Evolutionary conservation across 2,113 vertebrate genomes (phyloP), one percentile per base, ranked within the genome.

Genomic region (Pelvicachromis taeniatus): DNA sequence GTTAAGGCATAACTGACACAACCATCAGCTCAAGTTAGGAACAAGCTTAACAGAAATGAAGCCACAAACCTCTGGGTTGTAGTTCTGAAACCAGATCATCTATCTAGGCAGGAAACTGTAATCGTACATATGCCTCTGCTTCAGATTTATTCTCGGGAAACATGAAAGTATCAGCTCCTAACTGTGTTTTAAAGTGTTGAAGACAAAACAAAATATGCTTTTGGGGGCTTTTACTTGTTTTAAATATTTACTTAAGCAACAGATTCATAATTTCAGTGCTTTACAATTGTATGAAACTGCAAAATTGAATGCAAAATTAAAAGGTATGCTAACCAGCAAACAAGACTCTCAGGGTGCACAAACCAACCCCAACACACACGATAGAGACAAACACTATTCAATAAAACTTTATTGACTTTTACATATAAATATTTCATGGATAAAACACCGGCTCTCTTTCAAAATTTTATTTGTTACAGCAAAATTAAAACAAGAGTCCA

Each of bases 51-150:
- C 88, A 91, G 90, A 91, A 90, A 55, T 38, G 3, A 86, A 85
- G n/a, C 92, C 92, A 88, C 92, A 93, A 88, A 84, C 83, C 40
- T 53, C 52, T 19, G 42, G 86, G 45, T 65, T 56, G 48, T 29
- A 7, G 77, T 65, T 88, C 3, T 73, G 68, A 81, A 79, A 83
- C 23, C 82, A 79, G 50, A 79, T 82, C 54, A 26, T 59, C 58
- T 19, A 92, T 92, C 92, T 91, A 4, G 5, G 52, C 92, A 90
- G 92, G 91, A 93, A 93, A 78, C 50, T 13, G 29, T 29, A 12
- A 77, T 88, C 53, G 54, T 68, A 68, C 35, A 5, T 75, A 19
- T 45, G 31, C 48, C 26, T 80, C 70, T 88, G 65, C 40, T 31
- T 83, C 78, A 35, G 9, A 83, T 9, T 50, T 53, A 11, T 53